Evolutionary conservation across 2,888 invertebrate species (phyloP), one percentile per base, ranked within the genome.

Genomic region (Nomada flava): DNA sequence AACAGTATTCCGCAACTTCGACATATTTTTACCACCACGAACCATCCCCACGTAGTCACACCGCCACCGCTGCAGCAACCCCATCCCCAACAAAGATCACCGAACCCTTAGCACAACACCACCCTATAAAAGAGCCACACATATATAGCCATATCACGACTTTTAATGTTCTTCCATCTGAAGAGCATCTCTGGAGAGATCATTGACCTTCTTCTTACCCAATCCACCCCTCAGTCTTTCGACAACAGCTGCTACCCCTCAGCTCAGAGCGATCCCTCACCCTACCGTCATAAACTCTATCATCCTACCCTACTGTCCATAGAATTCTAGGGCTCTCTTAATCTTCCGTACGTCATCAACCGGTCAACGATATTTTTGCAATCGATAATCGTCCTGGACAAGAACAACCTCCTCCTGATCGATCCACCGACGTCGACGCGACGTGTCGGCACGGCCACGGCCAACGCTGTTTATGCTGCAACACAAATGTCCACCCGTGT

Each of bases 331-430:
- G 64, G 47, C 42, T 75, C 65, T 75, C 67, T 67, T 82, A 75
- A 79, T 75, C 63, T 67, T 68, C 70, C 47, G 55, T 71, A 59
- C 83, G 68, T 74, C 81, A 68, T 42, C 29, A 55, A n/a, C 18
- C 15, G n/a, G 50, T 42, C 52, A 42, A 53, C 75, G 79, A 77
- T 76, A 83, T 84, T 76, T 84, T 72, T 84, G 36, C 53, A 67
- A 67, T 67, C 67, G 64, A 82, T 79, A 81, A 85, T 86, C 76
- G 76, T 67, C 47, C 64, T 64, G 60, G 29, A 59, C 68, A 72
- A 71, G 73, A 74, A 59, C 59, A 62, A 62, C 52, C 67, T 55
- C 29, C 44, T 55, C n/a, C 36, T 62, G 69, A 84, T 84, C 82
- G 82, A 86, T 82, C 59, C 64, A 36, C 62, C 15, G 0, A 52